Conservation (phyloP, 2,113 vertebrate species). For the Tyto alba region DNA sequence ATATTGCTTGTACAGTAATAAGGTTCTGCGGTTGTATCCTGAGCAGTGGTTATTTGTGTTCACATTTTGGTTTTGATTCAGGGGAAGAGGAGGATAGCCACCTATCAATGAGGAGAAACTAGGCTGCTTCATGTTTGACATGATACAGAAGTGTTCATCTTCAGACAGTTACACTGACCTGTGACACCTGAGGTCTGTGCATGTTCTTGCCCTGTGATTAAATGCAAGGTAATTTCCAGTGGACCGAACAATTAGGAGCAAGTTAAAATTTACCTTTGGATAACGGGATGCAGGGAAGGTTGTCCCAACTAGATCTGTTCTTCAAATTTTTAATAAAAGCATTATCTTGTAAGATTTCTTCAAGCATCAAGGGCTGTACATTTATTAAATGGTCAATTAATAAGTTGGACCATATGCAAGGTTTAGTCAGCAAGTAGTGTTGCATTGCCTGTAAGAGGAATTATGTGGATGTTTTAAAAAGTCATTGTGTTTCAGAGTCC, state of each 20-base stretch:
- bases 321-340: neutral
- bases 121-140: fast-evolving
- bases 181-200: neutral
- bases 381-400: neutral
- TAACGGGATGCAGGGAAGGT: neutral
- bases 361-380: neutral
- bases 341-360: neutral
- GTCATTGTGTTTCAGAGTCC: neutral
- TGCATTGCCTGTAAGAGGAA: neutral
- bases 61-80: fast-evolving
- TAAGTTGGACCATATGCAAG: neutral
- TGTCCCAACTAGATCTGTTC: neutral
- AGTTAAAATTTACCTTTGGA: neutral
- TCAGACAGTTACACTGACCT: neutral
- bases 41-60: neutral
- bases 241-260: neutral
- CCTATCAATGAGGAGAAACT: neutral
- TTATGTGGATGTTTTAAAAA: neutral
- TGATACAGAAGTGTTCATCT: neutral
- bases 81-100: neutral
- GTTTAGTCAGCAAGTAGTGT: neutral
- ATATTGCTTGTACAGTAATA: neutral
- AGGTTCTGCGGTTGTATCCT: neutral
- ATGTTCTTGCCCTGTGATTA: neutral
- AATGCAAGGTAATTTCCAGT: neutral